Evolutionary conservation across 2,113 vertebrate species (phyloP).

Genomic region (Halcyon malimbica): DNA sequence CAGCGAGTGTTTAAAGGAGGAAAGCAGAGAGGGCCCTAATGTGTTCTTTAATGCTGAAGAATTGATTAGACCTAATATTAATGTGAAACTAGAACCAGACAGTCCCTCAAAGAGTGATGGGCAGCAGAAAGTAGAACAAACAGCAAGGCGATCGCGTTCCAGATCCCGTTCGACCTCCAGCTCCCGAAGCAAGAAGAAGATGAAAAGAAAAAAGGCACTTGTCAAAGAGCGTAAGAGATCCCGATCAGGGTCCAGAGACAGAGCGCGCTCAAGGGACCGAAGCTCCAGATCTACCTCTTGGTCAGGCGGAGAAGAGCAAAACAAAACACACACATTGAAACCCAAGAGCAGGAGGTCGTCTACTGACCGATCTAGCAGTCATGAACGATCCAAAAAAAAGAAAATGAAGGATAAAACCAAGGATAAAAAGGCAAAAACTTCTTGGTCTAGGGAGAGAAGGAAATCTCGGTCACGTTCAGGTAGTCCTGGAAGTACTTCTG

Average conservation of each 20-base stretch:
- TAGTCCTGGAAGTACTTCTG: slow-evolving; percentile 75
- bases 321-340: slow-evolving; percentile 57
- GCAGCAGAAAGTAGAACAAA: slow-evolving; percentile 25
- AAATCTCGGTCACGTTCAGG: slow-evolving; percentile 73
- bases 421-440: slow-evolving; percentile 68
- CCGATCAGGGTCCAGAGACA: slow-evolving; percentile 47
- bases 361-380: slow-evolving; percentile 78
- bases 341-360: slow-evolving; percentile 60
- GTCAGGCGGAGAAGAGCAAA: slow-evolving; percentile 51
- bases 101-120: slow-evolving; percentile 14
- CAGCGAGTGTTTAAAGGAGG: slow-evolving; percentile 33
- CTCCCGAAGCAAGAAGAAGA: slow-evolving; percentile 66
- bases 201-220: slow-evolving; percentile 68
- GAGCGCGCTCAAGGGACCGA: slow-evolving; percentile 67
- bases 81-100: slow-evolving; percentile 58
- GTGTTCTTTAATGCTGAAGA: slow-evolving; percentile 66
- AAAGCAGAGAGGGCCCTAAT: slow-evolving; percentile 31
- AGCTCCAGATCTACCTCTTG: slow-evolving; percentile 70
- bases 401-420: slow-evolving; percentile 63
- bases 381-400: slow-evolving; percentile 72
- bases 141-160: slow-evolving; percentile 62
- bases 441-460: slow-evolving; percentile 74
- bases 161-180: slow-evolving; percentile 71
- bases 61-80: slow-evolving; percentile 44
- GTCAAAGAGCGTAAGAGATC: slow-evolving; percentile 51